Conservation (phyloP, 2,888 invertebrate species). For the Augiades crinisus region DNA sequence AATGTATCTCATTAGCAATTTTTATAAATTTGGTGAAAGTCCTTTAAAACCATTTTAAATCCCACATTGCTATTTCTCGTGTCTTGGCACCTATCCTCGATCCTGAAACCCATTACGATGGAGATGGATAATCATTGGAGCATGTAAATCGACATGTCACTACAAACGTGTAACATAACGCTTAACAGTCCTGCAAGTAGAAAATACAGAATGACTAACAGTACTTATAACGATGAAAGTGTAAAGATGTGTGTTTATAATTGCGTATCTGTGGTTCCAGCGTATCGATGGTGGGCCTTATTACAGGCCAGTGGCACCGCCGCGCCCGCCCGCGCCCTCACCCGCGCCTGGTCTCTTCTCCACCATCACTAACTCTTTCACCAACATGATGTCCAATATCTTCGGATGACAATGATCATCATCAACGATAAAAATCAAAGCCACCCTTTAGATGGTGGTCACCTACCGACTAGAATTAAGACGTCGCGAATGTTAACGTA, state of each 20-base stretch:
- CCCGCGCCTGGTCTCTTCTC: constrained; percentile 85
- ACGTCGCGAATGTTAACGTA: constrained; percentile 7
- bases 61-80: no score
- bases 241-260: background rate
- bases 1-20: no score
- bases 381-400: constrained; percentile 88
- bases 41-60: no score
- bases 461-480: constrained; percentile 30
- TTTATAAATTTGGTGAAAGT: no score
- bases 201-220: no score
- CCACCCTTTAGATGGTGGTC: background rate
- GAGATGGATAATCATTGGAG: no score
- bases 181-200: background rate
- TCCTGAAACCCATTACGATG: no score
- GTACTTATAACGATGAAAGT: background rate
- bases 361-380: constrained; percentile 89
- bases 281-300: constrained; percentile 85
- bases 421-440: background rate
- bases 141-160: no score
- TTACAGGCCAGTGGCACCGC: constrained; percentile 82
- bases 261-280: no score
- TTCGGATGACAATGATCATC: constrained; percentile 78
- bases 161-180: no score
- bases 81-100: no score
- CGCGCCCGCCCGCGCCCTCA: constrained; percentile 70